Evolutionary conservation across 1,140 invertebrate genomes (phyloP).

Genomic region (Drosophila melanica): DNA sequence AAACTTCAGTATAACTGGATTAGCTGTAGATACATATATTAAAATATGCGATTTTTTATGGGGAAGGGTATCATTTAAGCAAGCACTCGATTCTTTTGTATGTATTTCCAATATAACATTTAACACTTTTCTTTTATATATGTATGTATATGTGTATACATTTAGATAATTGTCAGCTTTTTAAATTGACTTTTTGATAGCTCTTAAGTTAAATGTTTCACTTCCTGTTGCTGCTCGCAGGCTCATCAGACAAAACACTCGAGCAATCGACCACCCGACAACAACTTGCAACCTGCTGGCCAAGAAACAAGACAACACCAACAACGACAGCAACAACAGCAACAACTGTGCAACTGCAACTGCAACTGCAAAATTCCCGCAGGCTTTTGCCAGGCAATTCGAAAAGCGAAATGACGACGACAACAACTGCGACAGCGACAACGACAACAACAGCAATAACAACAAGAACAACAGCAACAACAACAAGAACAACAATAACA

Average conservation of each 20-base stretch:
- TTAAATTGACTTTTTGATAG: slow-evolving; percentile 2
- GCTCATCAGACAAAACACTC: slow-evolving; percentile 18
- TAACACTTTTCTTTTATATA: not conserved
- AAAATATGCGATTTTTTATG: too few species aligned
- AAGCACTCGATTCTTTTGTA: too few species aligned
- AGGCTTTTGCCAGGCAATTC: slow-evolving; percentile 72
- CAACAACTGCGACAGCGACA: slow-evolving; percentile 45
- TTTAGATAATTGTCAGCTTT: slow-evolving; percentile 1
- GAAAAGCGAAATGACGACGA: slow-evolving; percentile 78
- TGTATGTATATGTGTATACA: slow-evolving; percentile 6
- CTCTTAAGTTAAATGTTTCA: slow-evolving; percentile 42
- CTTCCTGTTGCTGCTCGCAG: slow-evolving; percentile 48
- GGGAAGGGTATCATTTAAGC: too few species aligned
- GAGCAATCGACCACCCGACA: slow-evolving; percentile 48
- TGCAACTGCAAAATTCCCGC: slow-evolving; percentile 53
- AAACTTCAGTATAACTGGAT: not conserved
- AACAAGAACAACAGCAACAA: slow-evolving; percentile 25
- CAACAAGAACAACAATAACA: slow-evolving; percentile 31
- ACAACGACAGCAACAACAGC: slow-evolving; percentile 27
- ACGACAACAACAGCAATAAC: slow-evolving; percentile 16
- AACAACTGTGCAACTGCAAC: slow-evolving; percentile 36
- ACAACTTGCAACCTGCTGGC: slow-evolving; percentile 33
- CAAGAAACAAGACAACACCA: slow-evolving; percentile 28
- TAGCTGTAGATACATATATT: not conserved
- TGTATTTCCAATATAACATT: too few species aligned